phyloP scores from a whole-genome alignment of 2,113 vertebrate species.

The Nothoprocta pentlandii region DNA sequence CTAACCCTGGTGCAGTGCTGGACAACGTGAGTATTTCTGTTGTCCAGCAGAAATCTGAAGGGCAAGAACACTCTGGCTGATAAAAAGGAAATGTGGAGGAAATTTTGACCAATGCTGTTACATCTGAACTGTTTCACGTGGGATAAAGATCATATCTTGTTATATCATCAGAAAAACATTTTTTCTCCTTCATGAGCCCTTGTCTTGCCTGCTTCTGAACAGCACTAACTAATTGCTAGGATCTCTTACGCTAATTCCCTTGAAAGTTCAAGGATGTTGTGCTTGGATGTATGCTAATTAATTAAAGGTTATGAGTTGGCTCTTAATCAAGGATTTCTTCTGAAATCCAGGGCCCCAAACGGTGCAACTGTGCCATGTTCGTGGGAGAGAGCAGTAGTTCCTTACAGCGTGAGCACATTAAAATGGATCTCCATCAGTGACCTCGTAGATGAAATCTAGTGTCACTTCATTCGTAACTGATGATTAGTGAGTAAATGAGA shows the following conservation, averaged over 20 bases:
- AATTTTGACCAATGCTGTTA: not conserved
- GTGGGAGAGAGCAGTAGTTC: not conserved
- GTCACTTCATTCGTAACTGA: not conserved
- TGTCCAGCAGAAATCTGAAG: not conserved
- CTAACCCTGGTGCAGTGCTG: not conserved
- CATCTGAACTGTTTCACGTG: not conserved
- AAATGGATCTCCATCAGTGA: not conserved
- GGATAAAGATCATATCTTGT: conserved; percentile 10
- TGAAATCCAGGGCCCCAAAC: conserved; percentile 32
- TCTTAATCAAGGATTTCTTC: conserved; percentile 74
- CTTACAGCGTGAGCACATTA: conserved; percentile 1
- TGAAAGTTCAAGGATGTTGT: conserved; percentile 80
- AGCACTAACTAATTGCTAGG: conserved; percentile 74
- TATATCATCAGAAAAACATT: not conserved
- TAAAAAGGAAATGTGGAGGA: not conserved
- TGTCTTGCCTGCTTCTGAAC: conserved; percentile 67
- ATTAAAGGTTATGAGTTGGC: conserved; percentile 76
- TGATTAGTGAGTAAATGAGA: not conserved
- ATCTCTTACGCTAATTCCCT: conserved; percentile 75
- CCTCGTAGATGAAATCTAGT: not conserved
- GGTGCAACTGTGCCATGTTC: not conserved
- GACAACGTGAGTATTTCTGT: not conserved
- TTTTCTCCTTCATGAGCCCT: not conserved
- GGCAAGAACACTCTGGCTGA: not conserved
- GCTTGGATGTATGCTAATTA: conserved; percentile 77